Percentiles rank a stretch among this genome's conserved stretches.
Evolutionary conservation across 2,888 invertebrate species (phyloP).

Genomic region (Habroteleia sp.): DNA sequence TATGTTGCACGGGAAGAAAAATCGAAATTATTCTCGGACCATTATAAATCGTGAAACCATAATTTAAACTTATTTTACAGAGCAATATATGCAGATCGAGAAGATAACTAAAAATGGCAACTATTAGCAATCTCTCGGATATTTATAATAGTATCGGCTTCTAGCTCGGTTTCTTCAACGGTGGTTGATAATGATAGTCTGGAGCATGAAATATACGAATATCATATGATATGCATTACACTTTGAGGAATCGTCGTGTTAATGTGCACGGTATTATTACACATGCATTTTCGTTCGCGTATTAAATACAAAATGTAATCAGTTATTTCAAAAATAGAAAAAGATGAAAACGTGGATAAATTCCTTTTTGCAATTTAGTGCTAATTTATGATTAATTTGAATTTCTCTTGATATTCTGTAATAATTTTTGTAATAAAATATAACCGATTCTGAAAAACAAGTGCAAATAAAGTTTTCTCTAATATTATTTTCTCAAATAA

Average conservation of each 20-base stretch:
- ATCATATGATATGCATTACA: constrained; percentile 49
- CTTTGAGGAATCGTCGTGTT: constrained; percentile 38
- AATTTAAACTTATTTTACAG: constrained; percentile 43
- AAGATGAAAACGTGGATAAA: too few species aligned
- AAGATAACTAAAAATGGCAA: constrained; percentile 54
- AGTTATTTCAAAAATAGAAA: too few species aligned
- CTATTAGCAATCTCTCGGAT: constrained; percentile 56
- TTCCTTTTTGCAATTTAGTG: too few species aligned
- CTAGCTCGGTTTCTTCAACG: constrained; percentile 44
- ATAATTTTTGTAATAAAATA: too few species aligned
- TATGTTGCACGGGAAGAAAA: constrained; percentile 6
- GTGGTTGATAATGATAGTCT: constrained; percentile 58
- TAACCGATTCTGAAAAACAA: too few species aligned
- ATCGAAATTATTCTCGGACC: constrained; percentile 8
- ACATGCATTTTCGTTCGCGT: too few species aligned
- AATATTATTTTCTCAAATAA: too few species aligned
- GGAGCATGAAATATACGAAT: constrained; percentile 40
- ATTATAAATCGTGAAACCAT: constrained; percentile 42
- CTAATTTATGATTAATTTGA: too few species aligned
- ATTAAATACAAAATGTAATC: too few species aligned
- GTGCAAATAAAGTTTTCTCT: too few species aligned
- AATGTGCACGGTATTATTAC: constrained; percentile 37
- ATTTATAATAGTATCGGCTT: constrained; percentile 56
- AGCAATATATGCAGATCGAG: constrained; percentile 52
- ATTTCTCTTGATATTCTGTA: too few species aligned